Conservation (phyloP, 2,797 vertebrate genomes). For the Catostomus latipinnis region DNA sequence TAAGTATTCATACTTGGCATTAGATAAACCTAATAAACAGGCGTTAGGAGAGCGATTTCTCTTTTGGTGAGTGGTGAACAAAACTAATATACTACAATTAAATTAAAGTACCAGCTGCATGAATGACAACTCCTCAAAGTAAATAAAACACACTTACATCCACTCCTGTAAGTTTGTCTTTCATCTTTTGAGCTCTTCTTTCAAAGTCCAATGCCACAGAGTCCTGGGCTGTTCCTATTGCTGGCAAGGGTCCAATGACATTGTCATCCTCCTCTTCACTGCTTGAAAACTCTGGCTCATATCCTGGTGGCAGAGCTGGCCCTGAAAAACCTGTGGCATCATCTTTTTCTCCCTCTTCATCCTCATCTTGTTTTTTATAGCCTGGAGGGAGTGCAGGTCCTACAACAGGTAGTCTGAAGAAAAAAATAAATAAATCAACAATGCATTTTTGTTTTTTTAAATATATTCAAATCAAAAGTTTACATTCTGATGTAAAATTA, state of each 20-base stretch:
- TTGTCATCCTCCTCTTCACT: constrained; percentile 83
- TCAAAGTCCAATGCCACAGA: constrained; percentile 87
- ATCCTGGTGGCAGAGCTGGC: constrained; percentile 79
- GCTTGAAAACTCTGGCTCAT: constrained; percentile 75
- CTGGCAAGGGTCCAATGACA: constrained; percentile 91
- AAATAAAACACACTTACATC: constrained; percentile 68
- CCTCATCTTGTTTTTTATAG: constrained; percentile 78
- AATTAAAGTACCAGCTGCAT: no score
- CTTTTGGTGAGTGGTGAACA: neutral
- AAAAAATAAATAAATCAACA: neutral
- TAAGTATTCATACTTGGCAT: no score
- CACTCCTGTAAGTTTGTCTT: constrained; percentile 86
- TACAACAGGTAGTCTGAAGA: neutral
- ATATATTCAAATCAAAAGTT: no score
- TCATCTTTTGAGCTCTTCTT: constrained; percentile 89
- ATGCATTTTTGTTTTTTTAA: no score
- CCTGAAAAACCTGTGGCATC: constrained; percentile 68
- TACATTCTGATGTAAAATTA: no score
- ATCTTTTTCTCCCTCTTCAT: constrained; percentile 67
- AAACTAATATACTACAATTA: neutral
- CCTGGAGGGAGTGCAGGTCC: constrained; percentile 88
- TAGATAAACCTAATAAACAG: no score
- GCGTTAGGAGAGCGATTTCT: no score
- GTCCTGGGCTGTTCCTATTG: constrained; percentile 76
- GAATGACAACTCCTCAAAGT: no score